Base-by-base conservation (phyloP, 2,888 invertebrate species). In the Subacronicta megacephala region DNA sequence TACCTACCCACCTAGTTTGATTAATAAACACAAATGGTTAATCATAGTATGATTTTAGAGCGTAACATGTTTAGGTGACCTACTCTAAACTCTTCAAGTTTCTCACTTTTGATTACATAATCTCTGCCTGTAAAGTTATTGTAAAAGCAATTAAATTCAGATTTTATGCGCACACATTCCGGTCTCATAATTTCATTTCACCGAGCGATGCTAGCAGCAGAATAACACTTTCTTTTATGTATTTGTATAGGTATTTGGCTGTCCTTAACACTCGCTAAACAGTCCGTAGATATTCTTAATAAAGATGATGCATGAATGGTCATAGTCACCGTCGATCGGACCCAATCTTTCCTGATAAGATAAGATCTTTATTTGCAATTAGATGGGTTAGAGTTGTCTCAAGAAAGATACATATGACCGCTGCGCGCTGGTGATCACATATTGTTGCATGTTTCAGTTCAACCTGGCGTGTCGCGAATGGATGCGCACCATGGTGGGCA, bases 401-500 rank as follows among this genome's bases (percentile, higher is more conserved):
- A n/a, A n/a, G n/a, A n/a, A n/a, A n/a, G n/a, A n/a, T n/a, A 2
- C 10, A 10, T 10, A 26, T 1, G 10, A 20, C 5, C 1, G 26
- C 5, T 3, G 26, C 2, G 10, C 26, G 1, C 26, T 26, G 10
- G 26, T 26, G 26, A 26, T 10, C 26, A 1, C 26, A 10, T 6
- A 7, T 31, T 10, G 31, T 31, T 29, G 45, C 33, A 12, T 40
- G 13, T 50, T 86, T 7, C 86, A 96, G 96, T 96, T 96, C 88
- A 85, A 90, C 68, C 84, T 96, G 62, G 95, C 95, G 13, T 96
- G 96, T 75, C 95, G 95, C 46, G 94, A 95, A 80, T 97, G 97
- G 97, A 95, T 95, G 89, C 92, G 97, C 61, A 95, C 97, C 0
- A 81, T 97, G 82, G 96, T 97, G 51, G 97, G 97, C 35, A 96